Conservation (phyloP, 2,888 invertebrate genomes). For the Pteria penguin region DNA sequence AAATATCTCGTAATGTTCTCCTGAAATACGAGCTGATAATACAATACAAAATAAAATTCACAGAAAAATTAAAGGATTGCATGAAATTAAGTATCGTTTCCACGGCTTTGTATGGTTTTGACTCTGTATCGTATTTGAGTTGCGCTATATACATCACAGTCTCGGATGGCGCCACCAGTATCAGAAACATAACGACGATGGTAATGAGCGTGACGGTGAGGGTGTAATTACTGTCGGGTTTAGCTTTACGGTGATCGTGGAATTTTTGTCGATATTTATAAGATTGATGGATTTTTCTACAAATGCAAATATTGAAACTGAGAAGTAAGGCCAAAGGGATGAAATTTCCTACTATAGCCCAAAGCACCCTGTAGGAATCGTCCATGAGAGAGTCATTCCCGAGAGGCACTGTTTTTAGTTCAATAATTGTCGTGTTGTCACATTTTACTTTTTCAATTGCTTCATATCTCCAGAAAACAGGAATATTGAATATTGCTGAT, state of each 20-base stretch:
- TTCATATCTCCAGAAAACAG: constrained; percentile 79
- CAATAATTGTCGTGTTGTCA: constrained; percentile 48
- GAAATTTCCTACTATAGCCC: constrained; percentile 73
- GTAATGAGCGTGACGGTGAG: constrained; percentile 75
- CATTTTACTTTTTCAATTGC: constrained; percentile 47
- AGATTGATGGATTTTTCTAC: constrained; percentile 73
- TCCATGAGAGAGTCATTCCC: constrained; percentile 60
- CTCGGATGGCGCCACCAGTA: constrained; percentile 77
- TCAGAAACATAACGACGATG: constrained; percentile 76
- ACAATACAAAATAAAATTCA: constrained; percentile 90
- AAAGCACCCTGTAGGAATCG: constrained; percentile 67
- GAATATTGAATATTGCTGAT: constrained; percentile 86
- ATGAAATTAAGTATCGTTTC: constrained; percentile 85
- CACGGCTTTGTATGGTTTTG: constrained; percentile 69
- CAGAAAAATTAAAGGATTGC: constrained; percentile 88
- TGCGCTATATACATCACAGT: constrained; percentile 68
- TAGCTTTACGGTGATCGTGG: constrained; percentile 44
- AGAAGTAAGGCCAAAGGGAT: constrained; percentile 71
- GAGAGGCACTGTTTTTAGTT: constrained; percentile 56
- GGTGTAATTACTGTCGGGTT: constrained; percentile 68
- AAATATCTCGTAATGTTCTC: constrained; percentile 82
- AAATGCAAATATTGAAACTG: constrained; percentile 74
- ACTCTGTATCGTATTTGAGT: constrained; percentile 61
- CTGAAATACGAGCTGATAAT: constrained; percentile 89
- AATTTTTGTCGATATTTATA: constrained; percentile 69